Evolutionary conservation across 2,797 vertebrate genomes (phyloP), one percentile per base, ranked within the genome.

Genomic region (Prunella strophiata): DNA sequence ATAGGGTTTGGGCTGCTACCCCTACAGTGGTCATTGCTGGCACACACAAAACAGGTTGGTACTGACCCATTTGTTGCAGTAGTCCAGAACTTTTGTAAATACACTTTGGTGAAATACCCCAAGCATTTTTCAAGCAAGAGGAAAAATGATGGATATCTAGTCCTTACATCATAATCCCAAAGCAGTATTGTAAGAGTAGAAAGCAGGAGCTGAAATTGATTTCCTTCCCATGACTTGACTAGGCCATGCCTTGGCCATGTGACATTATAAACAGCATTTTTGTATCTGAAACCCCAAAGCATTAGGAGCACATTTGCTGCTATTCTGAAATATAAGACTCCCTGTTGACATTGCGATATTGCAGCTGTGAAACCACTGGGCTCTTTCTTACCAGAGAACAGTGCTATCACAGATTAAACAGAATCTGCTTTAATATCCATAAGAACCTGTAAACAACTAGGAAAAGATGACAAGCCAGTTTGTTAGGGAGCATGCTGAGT

Each of bases 261-360:
- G 86, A 71, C 71, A 79, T 62, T 34, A 78, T 26, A 76, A 88
- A 55, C 27, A 91, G 54, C 5, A 25, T 71, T 92, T 89, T 89
- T 61, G 54, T 58, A 62, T 55, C 62, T 80, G 61, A 91, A 95
- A 68, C 40, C 72, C 54, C 40, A 71, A 79, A 43, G 22, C 47
- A 83, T 62, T 65, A 65, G 50, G n/a, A 85, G 8, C 43, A 43
- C 2, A 2, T 34, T 70, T 91, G 85, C 74, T 82, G 55, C 77
- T 57, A 2, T 68, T 80, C 89, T 30, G 68, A 87, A 91, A 90
- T 67, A 45, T 36, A 76, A 74, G 52, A 58, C 61, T 92, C 65
- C 54, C 18, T 2, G 0, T 42, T 87, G 52, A 74, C 6, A 0
- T 17, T 85, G 65, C 38, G 43, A 9, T 74, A 61, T 25, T 40